A percentile compares a stretch with the other conserved stretches of the same genome.
phyloP scores from a whole-genome alignment of 1,140 invertebrate genomes.

The Drosophila parvula region DNA sequence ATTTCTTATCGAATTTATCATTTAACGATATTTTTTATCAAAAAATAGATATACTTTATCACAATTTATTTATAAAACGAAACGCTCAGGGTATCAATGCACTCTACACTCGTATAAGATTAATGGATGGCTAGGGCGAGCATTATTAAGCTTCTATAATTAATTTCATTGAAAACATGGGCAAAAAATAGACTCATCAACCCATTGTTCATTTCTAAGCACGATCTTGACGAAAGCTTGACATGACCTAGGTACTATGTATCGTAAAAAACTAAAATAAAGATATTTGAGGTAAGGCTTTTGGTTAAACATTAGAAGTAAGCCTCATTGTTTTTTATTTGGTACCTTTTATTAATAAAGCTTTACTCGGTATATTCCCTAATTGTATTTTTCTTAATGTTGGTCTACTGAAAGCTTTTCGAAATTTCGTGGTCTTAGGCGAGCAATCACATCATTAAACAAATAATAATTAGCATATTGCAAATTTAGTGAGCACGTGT shows the following conservation, averaged over 20 bases:
- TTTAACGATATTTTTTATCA: not conserved
- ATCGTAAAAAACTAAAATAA: not conserved
- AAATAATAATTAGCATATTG: conserved; percentile 10
- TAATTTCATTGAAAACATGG: not conserved
- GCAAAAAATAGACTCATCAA: not conserved
- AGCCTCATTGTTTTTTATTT: not conserved
- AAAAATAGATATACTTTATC: not conserved
- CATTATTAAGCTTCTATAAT: conserved; percentile 9
- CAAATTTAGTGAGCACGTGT: conserved; percentile 1
- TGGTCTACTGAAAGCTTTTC: not conserved
- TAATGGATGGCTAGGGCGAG: not conserved
- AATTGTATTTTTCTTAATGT: not conserved
- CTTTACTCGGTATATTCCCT: not conserved
- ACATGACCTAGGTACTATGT: not conserved
- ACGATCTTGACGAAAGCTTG: conserved; percentile 7
- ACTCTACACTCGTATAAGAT: no score
- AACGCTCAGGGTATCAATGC: not conserved
- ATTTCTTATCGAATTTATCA: not conserved
- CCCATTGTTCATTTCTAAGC: conserved; percentile 8
- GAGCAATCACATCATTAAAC: not conserved
- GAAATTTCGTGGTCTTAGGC: no score
- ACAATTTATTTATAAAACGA: not conserved
- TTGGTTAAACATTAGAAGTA: no score
- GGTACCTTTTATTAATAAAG: not conserved
- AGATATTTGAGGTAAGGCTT: not conserved